These are phyloP conservation scores for Zelostemma sp. DNA, from an alignment of 1,140 invertebrate genomes.

Conservation along the genomic window DNA sequence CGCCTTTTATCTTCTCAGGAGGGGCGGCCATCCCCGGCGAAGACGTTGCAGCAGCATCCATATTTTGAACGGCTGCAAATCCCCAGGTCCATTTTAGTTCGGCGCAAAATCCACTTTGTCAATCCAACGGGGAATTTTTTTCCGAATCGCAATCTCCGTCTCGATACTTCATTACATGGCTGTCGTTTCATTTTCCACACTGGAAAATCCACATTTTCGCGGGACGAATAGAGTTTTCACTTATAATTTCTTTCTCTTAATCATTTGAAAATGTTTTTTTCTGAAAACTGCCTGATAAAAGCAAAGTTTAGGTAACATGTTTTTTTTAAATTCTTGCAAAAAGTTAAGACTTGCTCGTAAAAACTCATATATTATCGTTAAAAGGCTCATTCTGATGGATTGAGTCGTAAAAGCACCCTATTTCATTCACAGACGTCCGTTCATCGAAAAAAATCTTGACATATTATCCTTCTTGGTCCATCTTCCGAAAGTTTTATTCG, in stretches of 20 bases:
- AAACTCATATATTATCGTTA: conserved; percentile 35
- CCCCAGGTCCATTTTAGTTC: background rate
- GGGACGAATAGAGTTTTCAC: too few species aligned
- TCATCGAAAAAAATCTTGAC: conserved; percentile 29
- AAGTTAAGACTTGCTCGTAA: too few species aligned
- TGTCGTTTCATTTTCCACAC: too few species aligned
- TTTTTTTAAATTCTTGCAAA: too few species aligned
- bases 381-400: conserved; percentile 30
- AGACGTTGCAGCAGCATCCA: conserved; percentile 22
- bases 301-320: too few species aligned
- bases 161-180: too few species aligned
- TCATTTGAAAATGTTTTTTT: too few species aligned
- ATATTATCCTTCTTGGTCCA: conserved; percentile 26
- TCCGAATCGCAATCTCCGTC: too few species aligned
- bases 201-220: too few species aligned
- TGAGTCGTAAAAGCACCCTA: conserved; percentile 19
- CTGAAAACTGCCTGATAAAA: too few species aligned
- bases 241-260: too few species aligned
- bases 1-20: conserved; percentile 33
- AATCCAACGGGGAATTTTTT: conserved; percentile 4
- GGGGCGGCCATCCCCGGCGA: conserved; percentile 23
- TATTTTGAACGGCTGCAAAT: conserved; percentile 18
- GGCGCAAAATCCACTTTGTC: conserved; percentile 4
- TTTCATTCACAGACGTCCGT: conserved; percentile 27
- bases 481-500: conserved; percentile 18